Evolutionary conservation across 2,797 vertebrate genomes (phyloP).

Genomic region (Schizothorax lantsangensis): DNA sequence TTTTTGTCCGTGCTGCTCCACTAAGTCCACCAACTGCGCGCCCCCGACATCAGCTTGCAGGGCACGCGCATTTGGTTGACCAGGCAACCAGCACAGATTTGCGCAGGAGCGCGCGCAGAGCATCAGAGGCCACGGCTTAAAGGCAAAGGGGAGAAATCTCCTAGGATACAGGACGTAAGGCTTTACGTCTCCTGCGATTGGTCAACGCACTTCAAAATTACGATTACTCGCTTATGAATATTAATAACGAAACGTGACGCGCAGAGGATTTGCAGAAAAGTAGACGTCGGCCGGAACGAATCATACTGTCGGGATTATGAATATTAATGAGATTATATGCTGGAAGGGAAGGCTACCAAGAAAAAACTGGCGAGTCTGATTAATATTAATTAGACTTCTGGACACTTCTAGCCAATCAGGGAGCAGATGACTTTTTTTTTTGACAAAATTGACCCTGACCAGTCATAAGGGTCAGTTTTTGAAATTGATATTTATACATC

Average conservation of each 20-base stretch:
- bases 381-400: neutral
- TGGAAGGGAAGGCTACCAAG: neutral
- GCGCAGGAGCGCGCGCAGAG: constrained; percentile 46
- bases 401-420: neutral
- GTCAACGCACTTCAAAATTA: neutral
- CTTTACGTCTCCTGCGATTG: constrained; percentile 10
- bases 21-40: constrained; percentile 55
- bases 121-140: constrained; percentile 39
- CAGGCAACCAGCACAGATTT: constrained; percentile 56
- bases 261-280: neutral
- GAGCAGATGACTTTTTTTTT: neutral
- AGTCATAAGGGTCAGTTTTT: no score
- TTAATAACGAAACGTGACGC: neutral
- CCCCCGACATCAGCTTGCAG: constrained; percentile 46
- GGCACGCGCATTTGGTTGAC: constrained; percentile 46
- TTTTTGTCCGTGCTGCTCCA: constrained; percentile 47
- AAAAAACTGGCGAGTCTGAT: neutral
- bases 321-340: neutral
- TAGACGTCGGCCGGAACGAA: neutral
- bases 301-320: neutral
- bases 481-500: no score
- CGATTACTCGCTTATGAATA: neutral
- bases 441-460: no score
- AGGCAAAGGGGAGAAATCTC: constrained; percentile 42
- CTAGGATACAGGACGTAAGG: constrained; percentile 52